Conservation (phyloP, 2,888 invertebrate genomes). For the Eupithecia subumbrata region DNA sequence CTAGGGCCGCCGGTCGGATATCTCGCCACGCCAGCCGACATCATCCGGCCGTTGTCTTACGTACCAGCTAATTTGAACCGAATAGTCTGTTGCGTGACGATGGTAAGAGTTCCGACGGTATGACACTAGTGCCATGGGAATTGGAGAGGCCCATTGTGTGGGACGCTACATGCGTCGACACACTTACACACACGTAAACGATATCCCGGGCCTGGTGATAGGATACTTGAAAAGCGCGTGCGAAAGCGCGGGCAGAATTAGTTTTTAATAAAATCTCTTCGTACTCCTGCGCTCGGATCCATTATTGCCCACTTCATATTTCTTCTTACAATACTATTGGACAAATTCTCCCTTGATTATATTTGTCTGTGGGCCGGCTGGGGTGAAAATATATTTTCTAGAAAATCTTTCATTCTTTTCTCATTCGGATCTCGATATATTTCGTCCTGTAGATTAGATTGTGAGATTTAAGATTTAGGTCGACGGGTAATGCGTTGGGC, state of each 20-base stretch:
- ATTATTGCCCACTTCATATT: slow-evolving; percentile 30
- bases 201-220: neutral
- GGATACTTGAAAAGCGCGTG: neutral
- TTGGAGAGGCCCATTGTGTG: no score
- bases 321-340: slow-evolving; percentile 50
- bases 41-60: no score
- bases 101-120: no score
- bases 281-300: slow-evolving; percentile 19
- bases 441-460: slow-evolving; percentile 53
- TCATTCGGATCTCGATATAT: slow-evolving; percentile 48
- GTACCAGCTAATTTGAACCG: no score
- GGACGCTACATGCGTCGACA: no score
- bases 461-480: slow-evolving; percentile 47
- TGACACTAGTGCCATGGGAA: no score
- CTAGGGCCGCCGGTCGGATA: no score
- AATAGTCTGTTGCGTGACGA: no score
- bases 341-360: slow-evolving; percentile 60
- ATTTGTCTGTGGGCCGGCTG: slow-evolving; percentile 51
- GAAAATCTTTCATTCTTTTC: slow-evolving; percentile 46
- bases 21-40: no score
- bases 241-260: neutral
- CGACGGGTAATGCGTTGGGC: slow-evolving; percentile 39
- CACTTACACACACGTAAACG: neutral
- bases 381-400: slow-evolving; percentile 55
- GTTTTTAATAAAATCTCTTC: slow-evolving; percentile 12